Evolutionary conservation across 2,888 invertebrate species (phyloP).

Genomic region (Amphipoea lucens): DNA sequence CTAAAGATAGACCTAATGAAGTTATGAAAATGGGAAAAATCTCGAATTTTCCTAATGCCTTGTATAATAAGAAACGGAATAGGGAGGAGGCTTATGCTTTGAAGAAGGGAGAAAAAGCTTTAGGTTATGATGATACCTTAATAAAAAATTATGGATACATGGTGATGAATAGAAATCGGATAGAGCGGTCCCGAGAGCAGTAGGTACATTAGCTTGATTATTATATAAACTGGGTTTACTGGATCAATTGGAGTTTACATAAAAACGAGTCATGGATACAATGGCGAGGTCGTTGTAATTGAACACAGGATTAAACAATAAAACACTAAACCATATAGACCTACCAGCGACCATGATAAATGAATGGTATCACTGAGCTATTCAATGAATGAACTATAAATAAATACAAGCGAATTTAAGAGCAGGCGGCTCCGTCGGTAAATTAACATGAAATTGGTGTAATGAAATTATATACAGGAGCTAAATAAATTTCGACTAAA

Average conservation of each 20-base stretch:
- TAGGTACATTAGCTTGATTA: background rate
- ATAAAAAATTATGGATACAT: background rate
- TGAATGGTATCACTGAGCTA: constrained; percentile 24
- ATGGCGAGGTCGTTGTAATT: constrained; percentile 63
- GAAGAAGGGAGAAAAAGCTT: background rate
- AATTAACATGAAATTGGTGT: constrained; percentile 3
- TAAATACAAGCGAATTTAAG: constrained; percentile 18
- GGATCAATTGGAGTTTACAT: constrained; percentile 59
- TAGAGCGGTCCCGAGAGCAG: background rate
- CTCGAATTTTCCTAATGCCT: background rate
- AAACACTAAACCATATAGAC: constrained; percentile 49
- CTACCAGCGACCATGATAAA: constrained; percentile 39
- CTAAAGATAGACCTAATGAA: background rate
- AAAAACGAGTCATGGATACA: constrained; percentile 48
- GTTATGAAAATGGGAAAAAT: background rate
- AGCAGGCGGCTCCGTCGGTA: background rate
- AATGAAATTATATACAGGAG: background rate
- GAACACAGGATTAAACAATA: constrained; percentile 64
- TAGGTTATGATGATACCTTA: background rate
- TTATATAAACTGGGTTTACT: constrained; percentile 31
- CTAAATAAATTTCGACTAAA: background rate
- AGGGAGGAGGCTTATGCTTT: background rate
- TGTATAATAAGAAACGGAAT: background rate
- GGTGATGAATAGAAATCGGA: background rate
- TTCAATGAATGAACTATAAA: constrained; percentile 49